Base-by-base conservation (phyloP, 2,888 invertebrate species). In the Microctonus aethiopoides region DNA sequence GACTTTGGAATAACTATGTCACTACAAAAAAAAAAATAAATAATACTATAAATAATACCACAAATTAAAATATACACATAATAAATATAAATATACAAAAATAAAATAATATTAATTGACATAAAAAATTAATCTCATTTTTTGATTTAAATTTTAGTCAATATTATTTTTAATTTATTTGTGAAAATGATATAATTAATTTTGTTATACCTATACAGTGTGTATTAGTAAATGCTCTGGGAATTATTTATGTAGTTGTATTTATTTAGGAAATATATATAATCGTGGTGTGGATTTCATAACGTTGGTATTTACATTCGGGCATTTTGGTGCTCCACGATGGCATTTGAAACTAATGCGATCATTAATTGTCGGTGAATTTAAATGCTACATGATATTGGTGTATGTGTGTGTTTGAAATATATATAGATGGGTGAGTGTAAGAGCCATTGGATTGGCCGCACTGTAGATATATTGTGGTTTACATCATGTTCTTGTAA, bases 1-100 rank as follows among this genome's bases (percentile, higher is more conserved):
- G 89, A 87, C 84, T 90, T 89, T 29, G 90, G 89, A 72, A 90
- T 88, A 34, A 90, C 88, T 60, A 90, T 87, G 77, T 89, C 89
- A 63, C 90, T 90, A 83, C 65, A 54, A 62, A 54, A 71, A 16
- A 39, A 26, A 62, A 54, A 71, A 16, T 39, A 26, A 59, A 34
- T 5, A 1, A 24, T 24, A 7, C 1, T n/a, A n/a, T n/a, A n/a
- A n/a, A n/a, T n/a, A n/a, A n/a, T n/a, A n/a, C n/a, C n/a, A n/a
- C n/a, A n/a, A n/a, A n/a, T n/a, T n/a, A n/a, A n/a, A n/a, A n/a
- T n/a, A n/a, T n/a, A n/a, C n/a, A n/a, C n/a, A n/a, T n/a, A n/a
- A n/a, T n/a, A n/a, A n/a, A n/a, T n/a, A n/a, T n/a, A n/a, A n/a
- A n/a, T n/a, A n/a, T n/a, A n/a, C n/a, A 34, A n/a, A 34, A 26